These are phyloP conservation scores for Drosophila kuntzei DNA, from an alignment of 2,888 invertebrate genomes.

Conservation along the genomic window DNA sequence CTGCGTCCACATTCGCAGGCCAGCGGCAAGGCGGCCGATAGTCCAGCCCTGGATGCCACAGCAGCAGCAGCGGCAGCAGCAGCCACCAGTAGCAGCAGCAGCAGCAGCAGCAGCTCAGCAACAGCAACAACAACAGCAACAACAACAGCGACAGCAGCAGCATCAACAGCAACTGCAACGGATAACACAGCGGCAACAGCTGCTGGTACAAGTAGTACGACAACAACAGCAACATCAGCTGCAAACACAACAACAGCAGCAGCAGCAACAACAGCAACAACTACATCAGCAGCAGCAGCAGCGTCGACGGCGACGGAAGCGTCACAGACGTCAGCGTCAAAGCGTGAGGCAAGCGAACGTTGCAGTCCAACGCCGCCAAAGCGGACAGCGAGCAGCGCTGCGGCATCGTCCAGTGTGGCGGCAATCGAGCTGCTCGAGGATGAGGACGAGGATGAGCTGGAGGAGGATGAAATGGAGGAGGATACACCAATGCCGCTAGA, in stretches of 20 bases:
- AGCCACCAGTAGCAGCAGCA: constrained; percentile 61
- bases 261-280: constrained; percentile 55
- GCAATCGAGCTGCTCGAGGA: constrained; percentile 61
- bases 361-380: constrained; percentile 84
- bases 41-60: constrained; percentile 80
- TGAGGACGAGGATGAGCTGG: constrained; percentile 61
- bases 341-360: constrained; percentile 82
- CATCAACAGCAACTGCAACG: constrained; percentile 30
- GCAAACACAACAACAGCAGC: constrained; percentile 76
- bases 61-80: constrained; percentile 48
- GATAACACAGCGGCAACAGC: constrained; percentile 41
- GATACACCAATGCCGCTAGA: constrained; percentile 84
- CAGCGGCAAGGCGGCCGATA: constrained; percentile 67
- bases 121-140: constrained; percentile 47
- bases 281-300: constrained; percentile 55
- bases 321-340: constrained; percentile 45
- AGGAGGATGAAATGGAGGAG: constrained; percentile 58
- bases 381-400: constrained; percentile 52
- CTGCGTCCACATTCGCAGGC: constrained; percentile 85
- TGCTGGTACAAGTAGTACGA: constrained; percentile 69
- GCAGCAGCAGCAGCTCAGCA: constrained; percentile 47
- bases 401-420: constrained; percentile 39
- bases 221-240: constrained; percentile 51
- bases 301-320: constrained; percentile 56
- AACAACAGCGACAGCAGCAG: constrained; percentile 30